Conservation (phyloP, 1,140 invertebrate genomes). For the Eurosta solidaginis region DNA sequence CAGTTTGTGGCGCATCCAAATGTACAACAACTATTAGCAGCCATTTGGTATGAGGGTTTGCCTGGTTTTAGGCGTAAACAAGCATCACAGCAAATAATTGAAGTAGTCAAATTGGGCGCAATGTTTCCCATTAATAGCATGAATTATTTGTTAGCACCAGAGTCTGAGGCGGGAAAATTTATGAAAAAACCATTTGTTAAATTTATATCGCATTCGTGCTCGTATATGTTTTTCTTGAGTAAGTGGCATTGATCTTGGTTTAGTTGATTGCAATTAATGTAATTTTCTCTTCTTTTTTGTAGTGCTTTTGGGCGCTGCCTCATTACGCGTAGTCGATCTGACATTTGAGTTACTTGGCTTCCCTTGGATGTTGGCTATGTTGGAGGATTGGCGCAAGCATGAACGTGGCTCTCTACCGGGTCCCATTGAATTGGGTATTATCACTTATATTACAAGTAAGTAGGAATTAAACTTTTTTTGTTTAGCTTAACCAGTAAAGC, state of each 20-base stretch:
- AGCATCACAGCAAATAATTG: slow-evolving; percentile 74
- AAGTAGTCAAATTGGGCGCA: slow-evolving; percentile 77
- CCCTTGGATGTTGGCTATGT: slow-evolving; percentile 71
- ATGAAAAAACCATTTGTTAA: slow-evolving; percentile 94
- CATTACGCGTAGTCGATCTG: slow-evolving; percentile 78
- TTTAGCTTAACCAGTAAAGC: too few relatives aligned
- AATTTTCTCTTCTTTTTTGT: slow-evolving; percentile 27
- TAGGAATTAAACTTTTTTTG: not conserved
- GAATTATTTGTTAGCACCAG: slow-evolving; percentile 83
- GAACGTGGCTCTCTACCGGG: slow-evolving; percentile 85
- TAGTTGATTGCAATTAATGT: not conserved
- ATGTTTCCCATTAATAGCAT: slow-evolving; percentile 86
- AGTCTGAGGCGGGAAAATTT: slow-evolving; percentile 77
- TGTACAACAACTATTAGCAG: slow-evolving; percentile 86
- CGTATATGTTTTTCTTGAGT: slow-evolving; percentile 89
- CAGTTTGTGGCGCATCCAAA: slow-evolving; percentile 93
- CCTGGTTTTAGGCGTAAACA: slow-evolving; percentile 84
- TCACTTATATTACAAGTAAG: slow-evolving; percentile 82
- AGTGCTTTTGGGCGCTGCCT: slow-evolving; percentile 82
- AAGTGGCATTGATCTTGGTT: slow-evolving; percentile 62
- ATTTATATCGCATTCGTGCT: slow-evolving; percentile 89
- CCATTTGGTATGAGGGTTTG: slow-evolving; percentile 91
- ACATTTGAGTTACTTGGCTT: slow-evolving; percentile 77
- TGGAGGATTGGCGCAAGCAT: slow-evolving; percentile 74
- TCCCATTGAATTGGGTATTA: slow-evolving; percentile 79